These are phyloP conservation scores for Zaprionus nigranus DNA, from an alignment of 1,140 invertebrate genomes.

Conservation along the genomic window DNA sequence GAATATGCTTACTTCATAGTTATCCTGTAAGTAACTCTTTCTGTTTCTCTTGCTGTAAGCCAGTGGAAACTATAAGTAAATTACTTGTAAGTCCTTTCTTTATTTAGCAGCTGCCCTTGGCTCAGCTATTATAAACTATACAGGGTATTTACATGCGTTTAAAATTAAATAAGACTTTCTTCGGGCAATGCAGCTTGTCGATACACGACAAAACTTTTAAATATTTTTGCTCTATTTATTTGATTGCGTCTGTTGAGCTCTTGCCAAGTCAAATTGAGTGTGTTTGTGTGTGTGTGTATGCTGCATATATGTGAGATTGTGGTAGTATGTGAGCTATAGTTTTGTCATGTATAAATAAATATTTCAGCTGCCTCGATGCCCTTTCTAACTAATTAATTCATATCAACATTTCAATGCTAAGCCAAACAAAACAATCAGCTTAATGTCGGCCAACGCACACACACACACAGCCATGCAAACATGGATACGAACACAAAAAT, in stretches of 20 bases:
- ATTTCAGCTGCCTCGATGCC: constrained; percentile 47
- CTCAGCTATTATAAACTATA: neutral
- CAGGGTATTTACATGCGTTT: constrained; percentile 1
- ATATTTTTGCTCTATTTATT: constrained; percentile 63
- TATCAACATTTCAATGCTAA: constrained; percentile 83
- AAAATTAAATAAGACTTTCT: constrained; percentile 10
- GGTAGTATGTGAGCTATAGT: constrained; percentile 3
- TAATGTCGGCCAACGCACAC: constrained; percentile 67
- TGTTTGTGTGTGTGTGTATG: neutral
- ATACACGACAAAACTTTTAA: constrained; percentile 35
- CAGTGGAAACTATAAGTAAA: neutral
- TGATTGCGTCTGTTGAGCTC: constrained; percentile 30
- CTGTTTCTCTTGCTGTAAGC: neutral
- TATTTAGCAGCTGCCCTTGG: neutral
- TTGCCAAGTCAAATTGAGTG: neutral
- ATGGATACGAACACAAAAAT: constrained; percentile 9
- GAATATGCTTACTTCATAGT: neutral
- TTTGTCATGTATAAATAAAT: constrained; percentile 54
- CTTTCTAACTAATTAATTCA: constrained; percentile 80
- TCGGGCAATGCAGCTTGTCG: constrained; percentile 9
- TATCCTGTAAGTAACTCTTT: neutral
- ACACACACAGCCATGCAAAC: neutral
- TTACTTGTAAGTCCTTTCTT: neutral
- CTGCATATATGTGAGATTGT: neutral
- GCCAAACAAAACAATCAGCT: constrained; percentile 81